These are phyloP conservation scores for Micromussa lordhowensis DNA, from an alignment of 92 coral and sea anemone species.

Conservation along the genomic window DNA sequence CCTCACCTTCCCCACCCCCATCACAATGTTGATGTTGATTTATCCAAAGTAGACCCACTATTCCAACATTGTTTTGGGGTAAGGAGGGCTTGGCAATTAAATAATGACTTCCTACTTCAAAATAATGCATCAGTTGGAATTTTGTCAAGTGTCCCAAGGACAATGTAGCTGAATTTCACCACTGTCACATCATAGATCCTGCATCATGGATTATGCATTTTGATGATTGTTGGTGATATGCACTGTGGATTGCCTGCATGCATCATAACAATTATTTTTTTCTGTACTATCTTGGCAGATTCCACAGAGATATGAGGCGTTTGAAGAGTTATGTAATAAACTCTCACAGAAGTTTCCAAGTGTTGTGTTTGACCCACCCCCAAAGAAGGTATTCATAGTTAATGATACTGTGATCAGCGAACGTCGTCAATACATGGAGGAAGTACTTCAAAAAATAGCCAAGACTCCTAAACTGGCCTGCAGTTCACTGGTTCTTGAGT, in stretches of 20 bases:
- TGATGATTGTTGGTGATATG: too few relatives aligned
- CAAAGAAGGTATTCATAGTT: slow-evolving; percentile 79
- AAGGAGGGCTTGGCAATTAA: too few relatives aligned
- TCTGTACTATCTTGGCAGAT: slow-evolving; percentile 50
- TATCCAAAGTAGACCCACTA: too few relatives aligned
- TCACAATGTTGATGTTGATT: too few relatives aligned
- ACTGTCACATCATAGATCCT: not conserved
- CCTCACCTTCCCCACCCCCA: too few relatives aligned
- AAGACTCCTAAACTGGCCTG: slow-evolving; percentile 92
- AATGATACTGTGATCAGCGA: slow-evolving; percentile 81
- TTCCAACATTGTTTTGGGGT: too few relatives aligned
- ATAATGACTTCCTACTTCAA: too few relatives aligned
- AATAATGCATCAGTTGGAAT: too few relatives aligned
- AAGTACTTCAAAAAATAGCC: slow-evolving; percentile 81
- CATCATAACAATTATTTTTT: not conserved
- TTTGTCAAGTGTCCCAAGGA: too few relatives aligned
- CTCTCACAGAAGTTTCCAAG: slow-evolving; percentile 88
- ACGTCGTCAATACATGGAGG: slow-evolving; percentile 81
- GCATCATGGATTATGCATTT: not conserved
- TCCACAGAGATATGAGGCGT: slow-evolving; percentile 85
- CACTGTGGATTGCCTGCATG: not conserved
- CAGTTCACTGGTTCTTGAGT: slow-evolving; percentile 82
- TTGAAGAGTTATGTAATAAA: slow-evolving; percentile 91
- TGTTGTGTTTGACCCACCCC: slow-evolving; percentile 84
- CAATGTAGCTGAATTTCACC: too few relatives aligned